Evolutionary conservation across 2,797 vertebrate genomes (phyloP).

Genomic region (Poeciliopsis paucimaculata): DNA sequence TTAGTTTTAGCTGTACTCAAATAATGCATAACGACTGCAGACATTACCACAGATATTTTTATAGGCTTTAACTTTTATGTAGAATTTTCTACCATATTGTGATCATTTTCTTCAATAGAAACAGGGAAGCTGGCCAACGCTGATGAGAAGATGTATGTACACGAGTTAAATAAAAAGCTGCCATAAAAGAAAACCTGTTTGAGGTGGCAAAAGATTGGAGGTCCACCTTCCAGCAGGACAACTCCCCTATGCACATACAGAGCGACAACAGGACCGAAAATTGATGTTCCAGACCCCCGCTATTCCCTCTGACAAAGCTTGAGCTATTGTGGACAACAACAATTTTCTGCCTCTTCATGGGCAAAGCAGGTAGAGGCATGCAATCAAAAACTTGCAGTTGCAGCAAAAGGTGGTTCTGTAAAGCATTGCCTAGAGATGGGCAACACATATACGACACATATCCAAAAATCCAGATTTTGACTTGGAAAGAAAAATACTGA

Average conservation of each 20-base stretch:
- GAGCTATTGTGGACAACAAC: background rate
- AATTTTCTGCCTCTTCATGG: background rate
- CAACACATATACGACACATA: background rate
- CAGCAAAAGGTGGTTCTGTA: background rate
- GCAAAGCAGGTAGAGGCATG: background rate
- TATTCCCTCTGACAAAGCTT: background rate
- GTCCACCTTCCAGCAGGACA: background rate
- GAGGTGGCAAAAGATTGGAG: background rate
- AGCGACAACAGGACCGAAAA: background rate
- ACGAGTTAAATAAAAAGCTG: background rate
- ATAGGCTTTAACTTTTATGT: background rate
- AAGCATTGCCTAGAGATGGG: background rate
- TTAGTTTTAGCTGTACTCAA: background rate
- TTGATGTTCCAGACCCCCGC: background rate
- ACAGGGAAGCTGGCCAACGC: background rate
- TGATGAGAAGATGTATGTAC: background rate
- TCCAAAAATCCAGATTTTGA: background rate
- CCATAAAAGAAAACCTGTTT: background rate
- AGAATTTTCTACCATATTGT: background rate
- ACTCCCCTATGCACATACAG: background rate
- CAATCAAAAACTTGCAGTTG: slow-evolving; percentile 1
- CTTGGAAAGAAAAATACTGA: background rate
- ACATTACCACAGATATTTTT: background rate
- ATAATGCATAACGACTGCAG: background rate
- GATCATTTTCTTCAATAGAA: background rate